Base-by-base conservation (phyloP, 2,113 vertebrate genomes). In the Tor tambroides region DNA sequence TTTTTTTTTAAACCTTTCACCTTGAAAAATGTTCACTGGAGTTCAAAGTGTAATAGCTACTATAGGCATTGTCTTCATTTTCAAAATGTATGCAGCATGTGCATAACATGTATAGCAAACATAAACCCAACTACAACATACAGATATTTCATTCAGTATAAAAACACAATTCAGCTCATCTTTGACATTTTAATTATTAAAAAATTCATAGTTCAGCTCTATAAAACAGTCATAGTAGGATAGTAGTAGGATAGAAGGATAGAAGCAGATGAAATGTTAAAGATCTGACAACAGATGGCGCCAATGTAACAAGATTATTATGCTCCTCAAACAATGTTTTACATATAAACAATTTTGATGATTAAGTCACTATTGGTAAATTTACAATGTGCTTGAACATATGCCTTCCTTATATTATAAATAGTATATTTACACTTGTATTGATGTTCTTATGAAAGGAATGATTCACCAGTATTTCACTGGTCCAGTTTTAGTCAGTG, bases 281-380 rank as follows among this genome's bases (percentile, higher is more conserved):
- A 3, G 92, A 95, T 0, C 92, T 72, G 23, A 43, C 38, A 43
- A 41, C 38, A 75, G 71, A 43, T 75, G 71, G 35, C 11, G 2
- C 71, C 43, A 75, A 26, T 75, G 38, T 26, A 6, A 26, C 11
- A 15, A 43, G 5, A 14, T 43, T 43, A 75, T n/a, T 75, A 75
- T 6, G 5, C 38, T 35, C 30, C 1, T 35, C 21, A 74, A n/a
- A 43, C 71, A 43, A 7, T 51, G 26, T 30, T 49, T 6, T 28
- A 28, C 61, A 67, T 67, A 6, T 4, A 80, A 74, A 11, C 10
- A 41, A 74, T 41, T 14, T 21, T 74, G 2, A 72, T 72, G 10
- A n/a, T 74, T 74, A 30, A 35, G 65, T 69, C 30, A 12, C 35
- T 74, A 41, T 12, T 74, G 35, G 10, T 71, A 49, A 83, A 32